Base-by-base conservation (phyloP, 2,113 vertebrate genomes). In the Okapia johnstoni region DNA sequence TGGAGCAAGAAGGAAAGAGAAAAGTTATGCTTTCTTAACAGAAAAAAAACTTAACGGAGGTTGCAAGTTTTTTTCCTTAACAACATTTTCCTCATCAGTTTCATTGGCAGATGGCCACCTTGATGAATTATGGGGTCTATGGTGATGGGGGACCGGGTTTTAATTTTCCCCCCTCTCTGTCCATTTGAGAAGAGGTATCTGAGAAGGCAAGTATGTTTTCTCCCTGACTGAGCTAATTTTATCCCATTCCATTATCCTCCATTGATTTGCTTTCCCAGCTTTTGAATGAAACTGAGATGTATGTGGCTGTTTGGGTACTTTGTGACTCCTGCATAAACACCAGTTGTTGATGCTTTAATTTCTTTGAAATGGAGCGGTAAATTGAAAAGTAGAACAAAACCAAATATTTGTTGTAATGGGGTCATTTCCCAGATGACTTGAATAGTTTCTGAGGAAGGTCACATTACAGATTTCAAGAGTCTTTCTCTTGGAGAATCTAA, bases 321-420 rank as follows among this genome's bases (percentile, higher is more conserved):
- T 87, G 95, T 96, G 93, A 93, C 86, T 98, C 80, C 93, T 95
- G 95, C 61, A 88, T 98, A 97, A 97, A 97, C 96, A 96, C 95
- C 40, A 93, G 87, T 97, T 96, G 96, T 93, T 94, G 96, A 94
- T 87, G 91, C 94, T 97, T 98, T 98, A 97, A 98, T 98, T 97
- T 98, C 97, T 98, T 84, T 98, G 98, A 98, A 98, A 97, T 98
- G 96, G 92, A 98, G 98, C 80, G n/a, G 97, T 96, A 98, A 98
- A 98, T 98, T 98, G 97, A 96, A 97, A 97, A 98, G 94, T 77
- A 97, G 97, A 97, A 81, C 79, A 95, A 97, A 97, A 87, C 79
- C 76, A 97, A 98, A 96, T 97, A 95, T 97, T 97, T 97, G 91
- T 91, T 30, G 66, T 94, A 83, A 50, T 36, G 63, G 96, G 88